phyloP scores from a whole-genome alignment of 2,113 vertebrate genomes.

The Anoplopoma fimbria region DNA sequence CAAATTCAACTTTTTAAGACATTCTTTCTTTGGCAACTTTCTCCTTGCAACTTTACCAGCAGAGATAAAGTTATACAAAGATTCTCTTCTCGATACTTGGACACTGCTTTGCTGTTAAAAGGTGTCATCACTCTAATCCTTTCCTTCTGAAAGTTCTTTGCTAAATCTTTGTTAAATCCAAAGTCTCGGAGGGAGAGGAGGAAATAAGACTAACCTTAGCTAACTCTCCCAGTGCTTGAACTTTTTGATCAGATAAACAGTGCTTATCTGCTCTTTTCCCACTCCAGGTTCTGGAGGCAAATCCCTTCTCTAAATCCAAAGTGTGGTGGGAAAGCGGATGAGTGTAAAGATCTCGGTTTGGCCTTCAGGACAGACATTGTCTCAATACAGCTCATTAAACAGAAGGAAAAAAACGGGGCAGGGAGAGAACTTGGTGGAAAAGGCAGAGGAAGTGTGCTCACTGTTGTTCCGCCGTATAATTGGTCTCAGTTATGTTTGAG shows the following conservation, averaged over 20 bases:
- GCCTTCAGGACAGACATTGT: slow-evolving; percentile 42
- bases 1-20: background rate
- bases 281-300: slow-evolving; percentile 50
- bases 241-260: slow-evolving; percentile 64
- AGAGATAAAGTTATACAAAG: background rate
- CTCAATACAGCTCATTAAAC: slow-evolving; percentile 27
- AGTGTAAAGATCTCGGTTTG: slow-evolving; percentile 34
- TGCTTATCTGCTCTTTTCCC: slow-evolving; percentile 43
- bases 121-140: slow-evolving; percentile 42
- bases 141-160: slow-evolving; percentile 22
- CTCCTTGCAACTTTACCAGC: background rate
- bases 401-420: background rate
- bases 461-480: slow-evolving; percentile 17
- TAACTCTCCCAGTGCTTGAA: slow-evolving; percentile 37
- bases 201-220: slow-evolving; percentile 27
- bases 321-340: slow-evolving; percentile 51
- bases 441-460: background rate
- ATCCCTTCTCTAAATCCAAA: slow-evolving; percentile 58
- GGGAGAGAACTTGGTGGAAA: background rate
- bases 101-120: slow-evolving; percentile 14
- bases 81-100: slow-evolving; percentile 6
- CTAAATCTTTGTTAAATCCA: slow-evolving; percentile 53
- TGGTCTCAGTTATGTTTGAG: slow-evolving; percentile 14
- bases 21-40: background rate
- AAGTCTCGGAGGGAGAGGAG: slow-evolving; percentile 35